Percentiles rank a stretch among this genome's conserved stretches.
These are phyloP conservation scores for Lochmaea capreae DNA, from an alignment of 2,888 invertebrate genomes.

Conservation along the genomic window DNA sequence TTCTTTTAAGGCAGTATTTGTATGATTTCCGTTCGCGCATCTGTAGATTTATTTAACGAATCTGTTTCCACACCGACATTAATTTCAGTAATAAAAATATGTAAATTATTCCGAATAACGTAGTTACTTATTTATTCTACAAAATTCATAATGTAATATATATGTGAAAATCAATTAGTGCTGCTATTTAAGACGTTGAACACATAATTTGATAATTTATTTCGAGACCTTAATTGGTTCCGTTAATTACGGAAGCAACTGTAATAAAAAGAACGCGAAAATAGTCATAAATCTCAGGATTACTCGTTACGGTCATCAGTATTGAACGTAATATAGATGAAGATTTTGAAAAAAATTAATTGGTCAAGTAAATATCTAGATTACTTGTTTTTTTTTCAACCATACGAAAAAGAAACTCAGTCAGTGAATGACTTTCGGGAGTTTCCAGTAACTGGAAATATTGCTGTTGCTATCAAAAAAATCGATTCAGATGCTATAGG, in stretches of 20 bases:
- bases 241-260: conserved; percentile 8
- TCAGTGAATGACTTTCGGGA: too few relatives aligned
- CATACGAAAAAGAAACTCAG: too few relatives aligned
- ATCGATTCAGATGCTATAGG: too few relatives aligned
- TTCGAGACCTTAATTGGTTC: conserved; percentile 5
- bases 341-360: neutral
- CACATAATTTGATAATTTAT: conserved; percentile 5
- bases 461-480: too few relatives aligned
- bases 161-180: conserved; percentile 7
- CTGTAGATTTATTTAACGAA: too few relatives aligned
- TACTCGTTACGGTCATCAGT: neutral
- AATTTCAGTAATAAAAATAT: too few relatives aligned
- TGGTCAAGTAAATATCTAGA: neutral
- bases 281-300: conserved; percentile 4
- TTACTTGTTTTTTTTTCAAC: neutral
- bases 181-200: conserved; percentile 4
- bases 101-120: neutral
- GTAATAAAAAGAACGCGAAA: neutral
- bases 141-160: neutral
- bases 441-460: too few relatives aligned
- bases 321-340: neutral
- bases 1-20: too few relatives aligned
- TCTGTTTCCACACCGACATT: too few relatives aligned
- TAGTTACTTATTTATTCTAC: neutral
- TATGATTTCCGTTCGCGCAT: too few relatives aligned